Base-by-base conservation (phyloP, 2,113 vertebrate genomes). In the Saccopteryx leptura region DNA sequence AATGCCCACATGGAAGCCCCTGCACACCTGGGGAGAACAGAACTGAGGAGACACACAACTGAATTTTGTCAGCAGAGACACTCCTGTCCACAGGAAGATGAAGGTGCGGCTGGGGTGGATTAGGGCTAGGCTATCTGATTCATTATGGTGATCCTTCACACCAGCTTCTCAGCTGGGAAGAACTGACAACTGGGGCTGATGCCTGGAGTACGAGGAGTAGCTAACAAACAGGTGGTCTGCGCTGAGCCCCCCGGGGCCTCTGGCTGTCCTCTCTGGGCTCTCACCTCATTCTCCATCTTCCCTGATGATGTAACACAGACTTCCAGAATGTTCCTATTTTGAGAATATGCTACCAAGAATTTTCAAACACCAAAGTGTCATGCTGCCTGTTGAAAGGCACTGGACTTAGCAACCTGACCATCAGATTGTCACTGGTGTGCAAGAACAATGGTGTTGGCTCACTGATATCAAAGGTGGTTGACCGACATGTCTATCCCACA, bases 131-230 rank as follows among this genome's bases (percentile, higher is more conserved):
- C 82, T 14, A 52, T 7, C 17, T 54, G 33, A 69, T 21, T 83
- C 28, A 18, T 23, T 28, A 78, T 2, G 54, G 28, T 2, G 19
- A 72, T 21, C 65, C 9, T 94, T 52, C 39, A 39, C 3, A 78
- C 39, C 24, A 26, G 21, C 21, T 85, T 66, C 68, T 23, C 8
- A 24, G 15, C 65, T 79, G 33, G 63, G 19, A 66, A 83, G 65
- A 82, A 65, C 28, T 4, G 39, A 28, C 26, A 4, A 19, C 0
- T 11, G 4, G 6, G 33, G 5, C 19, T 17, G 1, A 4, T 6
- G 19, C 10, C 17, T n/a, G 71, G 14, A 50, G 18, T 28, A 11
- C n/a, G 39, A 13, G 4, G 7, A 7, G 52, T 31, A 28, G 50
- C 56, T 21, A 33, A 31, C 54, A 31, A 1, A 17, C 8, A 26